Conservation (phyloP, 2,113 vertebrate species). For the Psittacus erithacus region DNA sequence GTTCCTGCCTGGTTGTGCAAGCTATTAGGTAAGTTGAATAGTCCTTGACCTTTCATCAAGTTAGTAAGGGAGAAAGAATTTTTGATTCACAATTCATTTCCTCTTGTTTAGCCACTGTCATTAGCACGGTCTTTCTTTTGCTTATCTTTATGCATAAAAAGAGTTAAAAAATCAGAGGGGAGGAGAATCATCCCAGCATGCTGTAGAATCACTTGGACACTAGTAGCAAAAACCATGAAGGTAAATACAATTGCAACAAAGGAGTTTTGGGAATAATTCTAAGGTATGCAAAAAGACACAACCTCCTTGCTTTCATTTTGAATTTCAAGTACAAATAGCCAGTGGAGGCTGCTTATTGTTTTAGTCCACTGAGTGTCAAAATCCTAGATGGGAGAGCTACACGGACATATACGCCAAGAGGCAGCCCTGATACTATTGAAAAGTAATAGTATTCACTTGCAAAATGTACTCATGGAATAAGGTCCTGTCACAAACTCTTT, state of each 20-base stretch:
- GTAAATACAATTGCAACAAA: background rate
- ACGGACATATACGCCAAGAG: background rate
- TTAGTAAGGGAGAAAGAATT: constrained; percentile 20
- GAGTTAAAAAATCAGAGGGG: background rate
- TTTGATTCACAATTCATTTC: constrained; percentile 13
- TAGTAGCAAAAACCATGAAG: background rate
- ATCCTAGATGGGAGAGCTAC: background rate
- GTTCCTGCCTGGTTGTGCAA: constrained; percentile 32
- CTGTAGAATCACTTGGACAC: background rate
- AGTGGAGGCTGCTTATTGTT: background rate
- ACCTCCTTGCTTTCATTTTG: background rate
- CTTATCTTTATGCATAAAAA: background rate
- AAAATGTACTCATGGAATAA: background rate
- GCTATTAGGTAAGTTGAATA: background rate
- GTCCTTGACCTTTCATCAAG: constrained; percentile 44
- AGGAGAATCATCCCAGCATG: background rate
- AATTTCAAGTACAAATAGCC: background rate
- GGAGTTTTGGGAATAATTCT: background rate
- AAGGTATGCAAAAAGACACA: background rate
- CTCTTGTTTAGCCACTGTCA: background rate
- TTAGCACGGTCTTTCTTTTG: background rate
- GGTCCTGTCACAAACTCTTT: background rate
- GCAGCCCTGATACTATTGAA: background rate
- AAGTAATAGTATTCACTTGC: background rate
- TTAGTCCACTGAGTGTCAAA: background rate